Conservation (phyloP, 2,797 vertebrate species). For the Halcyon badia region DNA sequence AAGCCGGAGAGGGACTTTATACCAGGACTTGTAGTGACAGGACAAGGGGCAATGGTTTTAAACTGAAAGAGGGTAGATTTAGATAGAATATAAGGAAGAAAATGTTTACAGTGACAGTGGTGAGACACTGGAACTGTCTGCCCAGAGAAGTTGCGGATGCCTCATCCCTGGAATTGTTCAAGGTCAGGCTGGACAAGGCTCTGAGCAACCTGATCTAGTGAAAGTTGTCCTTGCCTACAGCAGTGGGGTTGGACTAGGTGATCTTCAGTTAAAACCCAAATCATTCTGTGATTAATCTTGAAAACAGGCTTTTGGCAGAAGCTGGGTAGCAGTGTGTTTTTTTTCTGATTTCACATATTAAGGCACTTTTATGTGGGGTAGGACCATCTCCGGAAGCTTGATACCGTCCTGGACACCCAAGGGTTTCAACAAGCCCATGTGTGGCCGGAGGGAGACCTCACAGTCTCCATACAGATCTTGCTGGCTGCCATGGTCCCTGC, state of each 20-base stretch:
- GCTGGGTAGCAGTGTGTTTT: neutral
- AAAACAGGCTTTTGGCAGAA: neutral
- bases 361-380: neutral
- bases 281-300: neutral
- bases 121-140: neutral
- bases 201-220: neutral
- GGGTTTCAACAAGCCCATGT: neutral
- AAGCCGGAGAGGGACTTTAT: neutral
- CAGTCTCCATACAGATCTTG: fast-evolving
- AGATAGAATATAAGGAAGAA: neutral
- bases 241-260: neutral
- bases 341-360: neutral
- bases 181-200: neutral
- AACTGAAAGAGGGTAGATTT: neutral
- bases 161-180: neutral
- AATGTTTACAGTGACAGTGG: neutral
- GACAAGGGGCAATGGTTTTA: neutral
- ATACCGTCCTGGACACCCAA: neutral
- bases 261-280: neutral
- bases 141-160: neutral
- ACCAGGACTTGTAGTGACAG: neutral
- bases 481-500: neutral
- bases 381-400: neutral
- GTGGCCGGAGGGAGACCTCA: neutral
- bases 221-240: neutral